Percentiles rank a stretch among this genome's conserved stretches.
Conservation (phyloP, 2,888 invertebrate genomes). For the Caenorhabditis panamensis region DNA sequence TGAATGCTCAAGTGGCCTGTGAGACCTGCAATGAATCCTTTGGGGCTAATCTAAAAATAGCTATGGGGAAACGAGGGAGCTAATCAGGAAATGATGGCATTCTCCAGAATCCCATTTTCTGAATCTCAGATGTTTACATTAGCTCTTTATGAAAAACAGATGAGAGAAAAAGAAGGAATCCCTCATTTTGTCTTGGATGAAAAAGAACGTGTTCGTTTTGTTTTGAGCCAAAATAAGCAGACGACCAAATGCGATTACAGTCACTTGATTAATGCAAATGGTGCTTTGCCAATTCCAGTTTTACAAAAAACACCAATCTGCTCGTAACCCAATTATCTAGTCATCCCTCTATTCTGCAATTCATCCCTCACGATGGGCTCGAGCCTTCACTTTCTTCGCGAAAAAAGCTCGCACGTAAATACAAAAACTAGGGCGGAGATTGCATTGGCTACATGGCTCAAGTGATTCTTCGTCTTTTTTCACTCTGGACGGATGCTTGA, state of each 20-base stretch:
- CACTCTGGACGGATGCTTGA: constrained; percentile 25
- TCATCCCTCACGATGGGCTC: background rate
- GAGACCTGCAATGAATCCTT: background rate
- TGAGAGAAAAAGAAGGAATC: background rate
- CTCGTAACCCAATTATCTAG: constrained; percentile 24
- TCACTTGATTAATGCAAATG: constrained; percentile 37
- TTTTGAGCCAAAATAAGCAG: constrained; percentile 22
- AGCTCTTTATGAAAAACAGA: constrained; percentile 3
- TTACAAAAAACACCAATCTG: constrained; percentile 27
- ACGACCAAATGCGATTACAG: constrained; percentile 52
- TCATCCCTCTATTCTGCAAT: background rate
- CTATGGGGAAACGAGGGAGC: background rate
- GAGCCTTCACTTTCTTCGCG: background rate
- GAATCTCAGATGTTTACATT: constrained; percentile 22
- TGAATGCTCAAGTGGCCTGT: constrained; percentile 8
- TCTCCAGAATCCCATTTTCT: constrained; percentile 18
- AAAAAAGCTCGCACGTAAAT: constrained; percentile 27
- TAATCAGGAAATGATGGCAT: constrained; percentile 53
- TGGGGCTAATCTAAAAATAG: background rate
- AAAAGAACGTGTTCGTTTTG: background rate
- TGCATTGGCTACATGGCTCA: constrained; percentile 6
- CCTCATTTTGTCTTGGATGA: constrained; percentile 4
- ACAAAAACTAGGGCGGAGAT: constrained; percentile 8
- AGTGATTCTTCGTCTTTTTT: constrained; percentile 12
- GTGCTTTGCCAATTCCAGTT: background rate